Evolutionary conservation across 2,113 vertebrate species (phyloP).

Genomic region (Hippocampus guttulatus): DNA sequence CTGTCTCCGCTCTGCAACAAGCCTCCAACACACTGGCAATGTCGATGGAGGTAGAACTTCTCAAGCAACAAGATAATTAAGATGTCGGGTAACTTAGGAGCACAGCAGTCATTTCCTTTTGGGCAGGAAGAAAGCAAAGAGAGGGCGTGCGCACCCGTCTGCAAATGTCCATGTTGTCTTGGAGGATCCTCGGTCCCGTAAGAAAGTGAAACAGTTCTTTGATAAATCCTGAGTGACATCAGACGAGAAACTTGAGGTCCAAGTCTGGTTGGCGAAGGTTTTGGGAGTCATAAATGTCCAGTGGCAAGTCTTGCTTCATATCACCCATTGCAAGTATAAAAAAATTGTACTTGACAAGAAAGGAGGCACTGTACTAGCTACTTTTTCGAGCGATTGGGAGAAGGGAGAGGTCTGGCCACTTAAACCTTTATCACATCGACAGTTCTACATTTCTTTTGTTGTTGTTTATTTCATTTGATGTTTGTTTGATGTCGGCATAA

Average conservation of each 20-base stretch:
- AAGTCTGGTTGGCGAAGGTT: slow-evolving; percentile 44
- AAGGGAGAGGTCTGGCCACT: too few relatives aligned
- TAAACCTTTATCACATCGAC: too few relatives aligned
- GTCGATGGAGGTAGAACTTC: slow-evolving; percentile 65
- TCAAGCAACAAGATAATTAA: slow-evolving; percentile 69
- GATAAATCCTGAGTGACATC: slow-evolving; percentile 44
- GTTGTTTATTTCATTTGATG: too few relatives aligned
- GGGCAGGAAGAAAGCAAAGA: slow-evolving; percentile 29
- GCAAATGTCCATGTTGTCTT: slow-evolving; percentile 20
- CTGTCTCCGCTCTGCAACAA: slow-evolving; percentile 40
- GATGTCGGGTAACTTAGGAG: slow-evolving; percentile 68
- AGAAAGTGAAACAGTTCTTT: slow-evolving; percentile 51
- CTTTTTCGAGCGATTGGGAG: too few relatives aligned
- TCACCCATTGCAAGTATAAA: too few relatives aligned
- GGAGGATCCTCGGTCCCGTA: slow-evolving; percentile 47
- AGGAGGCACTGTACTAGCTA: too few relatives aligned
- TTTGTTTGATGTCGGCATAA: too few relatives aligned
- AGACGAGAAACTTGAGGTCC: slow-evolving; percentile 35
- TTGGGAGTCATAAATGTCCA: slow-evolving; percentile 36
- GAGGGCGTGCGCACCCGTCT: slow-evolving; percentile 20
- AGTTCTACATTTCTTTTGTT: too few relatives aligned
- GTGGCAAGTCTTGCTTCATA: background rate
- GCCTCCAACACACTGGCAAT: slow-evolving; percentile 60
- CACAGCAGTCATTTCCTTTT: slow-evolving; percentile 32
- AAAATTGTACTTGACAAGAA: too few relatives aligned